A percentile compares a stretch with the other conserved stretches of the same genome.
phyloP scores from a whole-genome alignment of 2,113 vertebrate species.

The Xiphophorus hellerii region DNA sequence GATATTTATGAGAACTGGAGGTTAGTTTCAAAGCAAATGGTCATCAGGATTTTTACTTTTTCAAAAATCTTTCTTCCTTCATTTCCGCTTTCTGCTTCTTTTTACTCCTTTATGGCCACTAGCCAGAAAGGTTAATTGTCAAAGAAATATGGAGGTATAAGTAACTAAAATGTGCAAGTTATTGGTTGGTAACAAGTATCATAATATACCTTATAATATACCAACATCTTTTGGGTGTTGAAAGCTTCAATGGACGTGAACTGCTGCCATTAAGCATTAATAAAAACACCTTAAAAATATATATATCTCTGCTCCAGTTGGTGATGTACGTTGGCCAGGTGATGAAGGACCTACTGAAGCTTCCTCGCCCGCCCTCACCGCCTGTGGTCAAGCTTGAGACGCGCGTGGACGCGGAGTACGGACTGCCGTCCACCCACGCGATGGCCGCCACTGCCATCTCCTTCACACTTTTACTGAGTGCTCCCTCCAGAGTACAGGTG shows the following conservation, averaged over 20 bases:
- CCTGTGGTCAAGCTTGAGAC: constrained; percentile 92
- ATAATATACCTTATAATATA: too few relatives aligned
- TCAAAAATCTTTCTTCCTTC: constrained; percentile 19
- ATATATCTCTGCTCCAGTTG: constrained; percentile 73
- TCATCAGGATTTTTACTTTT: constrained; percentile 37
- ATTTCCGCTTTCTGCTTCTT: background rate
- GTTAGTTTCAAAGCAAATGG: constrained; percentile 15
- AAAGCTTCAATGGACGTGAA: background rate
- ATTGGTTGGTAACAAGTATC: too few relatives aligned
- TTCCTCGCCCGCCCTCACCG: constrained; percentile 90
- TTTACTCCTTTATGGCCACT: background rate
- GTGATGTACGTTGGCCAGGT: constrained; percentile 97
- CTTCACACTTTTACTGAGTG: constrained; percentile 88
- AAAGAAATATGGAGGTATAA: too few relatives aligned
- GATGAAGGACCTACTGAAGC: constrained; percentile 93
- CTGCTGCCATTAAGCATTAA: background rate
- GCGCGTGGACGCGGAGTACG: constrained; percentile 87
- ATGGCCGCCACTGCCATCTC: constrained; percentile 93
- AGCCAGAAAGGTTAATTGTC: too few relatives aligned
- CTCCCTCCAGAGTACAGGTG: constrained; percentile 88
- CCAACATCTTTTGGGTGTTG: too few relatives aligned
- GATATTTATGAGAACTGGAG: constrained; percentile 59
- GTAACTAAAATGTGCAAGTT: too few relatives aligned
- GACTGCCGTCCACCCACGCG: constrained; percentile 95
- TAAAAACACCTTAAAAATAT: background rate